Evolutionary conservation across 2,113 vertebrate species (phyloP).

Genomic region (Mionectes macconnelli): DNA sequence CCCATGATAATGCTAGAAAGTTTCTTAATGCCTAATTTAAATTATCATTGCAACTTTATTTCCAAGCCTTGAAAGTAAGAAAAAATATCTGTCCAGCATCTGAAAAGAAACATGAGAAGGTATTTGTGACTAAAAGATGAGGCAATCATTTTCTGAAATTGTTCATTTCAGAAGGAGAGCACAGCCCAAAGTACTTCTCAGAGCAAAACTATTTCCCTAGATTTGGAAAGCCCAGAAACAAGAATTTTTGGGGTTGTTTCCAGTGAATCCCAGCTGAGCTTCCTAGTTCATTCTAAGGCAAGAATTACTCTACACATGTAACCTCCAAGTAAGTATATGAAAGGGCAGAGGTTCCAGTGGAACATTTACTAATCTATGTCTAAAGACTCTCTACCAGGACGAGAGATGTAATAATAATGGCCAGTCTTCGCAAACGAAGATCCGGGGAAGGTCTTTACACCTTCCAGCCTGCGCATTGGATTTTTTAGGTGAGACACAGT

Average conservation of each 20-base stretch:
- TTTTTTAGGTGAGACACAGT: too few relatives aligned
- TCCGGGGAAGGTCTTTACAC: too few relatives aligned
- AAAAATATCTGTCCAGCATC: background rate
- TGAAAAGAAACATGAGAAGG: background rate
- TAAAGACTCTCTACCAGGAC: background rate
- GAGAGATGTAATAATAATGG: too few relatives aligned
- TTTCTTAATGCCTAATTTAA: background rate
- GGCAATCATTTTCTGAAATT: background rate
- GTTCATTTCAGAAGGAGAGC: background rate
- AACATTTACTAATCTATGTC: background rate
- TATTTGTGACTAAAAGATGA: background rate
- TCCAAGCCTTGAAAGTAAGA: background rate
- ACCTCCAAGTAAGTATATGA: background rate
- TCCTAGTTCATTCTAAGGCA: background rate
- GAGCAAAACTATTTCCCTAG: background rate
- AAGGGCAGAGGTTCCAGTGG: background rate
- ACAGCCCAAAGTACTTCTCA: background rate
- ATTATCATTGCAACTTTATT: background rate
- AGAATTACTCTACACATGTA: background rate
- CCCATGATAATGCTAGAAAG: background rate
- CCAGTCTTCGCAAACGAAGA: too few relatives aligned
- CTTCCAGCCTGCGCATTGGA: too few relatives aligned
- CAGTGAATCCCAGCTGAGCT: background rate
- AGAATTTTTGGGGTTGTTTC: background rate
- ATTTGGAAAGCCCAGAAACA: background rate